Evolutionary conservation across 1,140 invertebrate species (phyloP).

Genomic region (Diploscapter pachys): DNA sequence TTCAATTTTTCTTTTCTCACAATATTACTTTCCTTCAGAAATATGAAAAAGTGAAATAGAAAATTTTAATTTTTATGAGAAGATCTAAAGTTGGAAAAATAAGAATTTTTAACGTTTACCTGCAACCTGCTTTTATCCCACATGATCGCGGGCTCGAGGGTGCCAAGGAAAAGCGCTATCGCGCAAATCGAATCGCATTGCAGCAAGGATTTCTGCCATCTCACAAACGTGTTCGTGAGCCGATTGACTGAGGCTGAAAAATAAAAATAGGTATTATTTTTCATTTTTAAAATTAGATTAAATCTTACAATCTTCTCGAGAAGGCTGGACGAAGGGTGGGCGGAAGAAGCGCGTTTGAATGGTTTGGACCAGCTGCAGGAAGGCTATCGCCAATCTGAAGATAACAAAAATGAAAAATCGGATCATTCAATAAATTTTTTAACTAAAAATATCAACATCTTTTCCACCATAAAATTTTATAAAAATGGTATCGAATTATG

Average conservation of each 20-base stretch:
- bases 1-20: too few species aligned
- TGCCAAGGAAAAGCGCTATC: constrained; percentile 21
- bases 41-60: too few species aligned
- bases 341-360: constrained; percentile 33
- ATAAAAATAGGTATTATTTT: neutral
- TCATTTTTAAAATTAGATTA: neutral
- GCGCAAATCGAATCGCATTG: constrained; percentile 17
- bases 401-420: neutral
- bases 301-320: constrained; percentile 15
- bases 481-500: too few species aligned
- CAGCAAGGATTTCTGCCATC: constrained; percentile 24
- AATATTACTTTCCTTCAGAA: too few species aligned
- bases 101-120: neutral
- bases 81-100: too few species aligned
- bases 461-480: too few species aligned
- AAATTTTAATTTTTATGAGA: too few species aligned
- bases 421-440: too few species aligned
- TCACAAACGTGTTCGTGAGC: constrained; percentile 12
- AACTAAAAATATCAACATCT: too few species aligned
- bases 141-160: constrained; percentile 25
- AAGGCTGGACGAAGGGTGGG: constrained; percentile 24
- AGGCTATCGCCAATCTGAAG: constrained; percentile 23
- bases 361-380: constrained; percentile 25
- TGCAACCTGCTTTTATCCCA: constrained; percentile 30
- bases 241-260: constrained; percentile 16